Evolutionary conservation across 2,113 vertebrate species (phyloP).

Genomic region (Channa maculata): DNA sequence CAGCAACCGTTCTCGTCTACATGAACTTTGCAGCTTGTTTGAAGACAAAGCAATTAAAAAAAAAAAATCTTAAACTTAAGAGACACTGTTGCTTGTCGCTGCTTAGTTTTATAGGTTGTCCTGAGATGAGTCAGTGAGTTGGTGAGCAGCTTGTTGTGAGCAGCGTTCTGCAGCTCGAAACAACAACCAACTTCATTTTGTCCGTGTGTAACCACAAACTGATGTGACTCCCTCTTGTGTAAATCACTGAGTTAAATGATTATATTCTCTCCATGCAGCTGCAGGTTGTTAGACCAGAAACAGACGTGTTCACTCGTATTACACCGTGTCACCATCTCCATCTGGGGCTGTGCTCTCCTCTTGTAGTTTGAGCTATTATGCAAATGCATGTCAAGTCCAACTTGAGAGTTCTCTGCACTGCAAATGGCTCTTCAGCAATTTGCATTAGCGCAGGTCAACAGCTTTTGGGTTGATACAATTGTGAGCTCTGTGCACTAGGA

Average conservation of each 20-base stretch:
- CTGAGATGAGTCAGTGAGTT: no score
- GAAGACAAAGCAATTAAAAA: no score
- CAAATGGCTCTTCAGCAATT: slow-evolving; percentile 3
- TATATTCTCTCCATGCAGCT: background rate
- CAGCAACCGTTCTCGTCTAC: no score
- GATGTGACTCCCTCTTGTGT: background rate
- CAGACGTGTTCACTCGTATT: background rate
- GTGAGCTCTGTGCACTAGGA: background rate
- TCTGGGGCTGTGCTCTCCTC: background rate
- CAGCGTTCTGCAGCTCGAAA: no score
- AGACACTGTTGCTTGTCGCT: no score
- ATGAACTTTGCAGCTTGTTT: no score
- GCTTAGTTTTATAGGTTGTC: no score
- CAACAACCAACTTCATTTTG: background rate
- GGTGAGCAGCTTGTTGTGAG: no score
- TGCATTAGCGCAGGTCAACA: slow-evolving; percentile 20
- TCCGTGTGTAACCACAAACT: background rate
- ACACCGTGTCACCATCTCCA: background rate
- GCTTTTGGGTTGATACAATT: background rate
- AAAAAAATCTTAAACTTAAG: no score
- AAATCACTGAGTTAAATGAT: background rate
- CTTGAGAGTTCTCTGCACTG: background rate
- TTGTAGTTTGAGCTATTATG: slow-evolving; percentile 17
- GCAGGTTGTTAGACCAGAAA: slow-evolving; percentile 1
- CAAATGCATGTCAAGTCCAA: slow-evolving; percentile 40